These are phyloP conservation scores for Rhodinocichla rosea DNA, from an alignment of 2,113 vertebrate species.

Conservation along the genomic window DNA sequence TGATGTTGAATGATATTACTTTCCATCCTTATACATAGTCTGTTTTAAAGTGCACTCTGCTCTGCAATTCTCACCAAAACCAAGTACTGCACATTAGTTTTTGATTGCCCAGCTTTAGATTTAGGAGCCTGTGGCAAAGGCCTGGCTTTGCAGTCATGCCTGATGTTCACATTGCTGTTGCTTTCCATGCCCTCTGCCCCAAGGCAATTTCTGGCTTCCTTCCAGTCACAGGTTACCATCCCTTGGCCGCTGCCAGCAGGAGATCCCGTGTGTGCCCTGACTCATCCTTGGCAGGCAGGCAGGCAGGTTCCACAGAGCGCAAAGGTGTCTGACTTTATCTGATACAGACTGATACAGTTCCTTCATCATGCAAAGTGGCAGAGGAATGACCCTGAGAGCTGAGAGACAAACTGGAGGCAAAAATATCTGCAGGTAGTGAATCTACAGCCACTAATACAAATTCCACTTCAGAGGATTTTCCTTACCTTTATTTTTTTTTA, in stretches of 20 bases:
- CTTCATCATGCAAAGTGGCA: not conserved
- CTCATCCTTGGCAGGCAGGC: not conserved
- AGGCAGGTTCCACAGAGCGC: not conserved
- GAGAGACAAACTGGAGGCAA: not conserved
- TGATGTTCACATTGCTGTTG: not conserved
- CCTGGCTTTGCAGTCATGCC: not conserved
- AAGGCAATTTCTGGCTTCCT: not conserved
- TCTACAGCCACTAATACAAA: not conserved
- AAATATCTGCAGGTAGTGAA: not conserved
- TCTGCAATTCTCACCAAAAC: not conserved
- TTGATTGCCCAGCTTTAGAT: not conserved
- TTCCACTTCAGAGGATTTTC: not conserved
- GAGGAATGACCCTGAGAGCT: not conserved
- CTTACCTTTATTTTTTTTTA: not conserved
- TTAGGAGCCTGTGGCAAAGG: not conserved
- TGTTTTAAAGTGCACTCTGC: not conserved
- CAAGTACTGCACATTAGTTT: not conserved
- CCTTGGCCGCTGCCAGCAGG: not conserved
- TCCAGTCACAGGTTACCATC: not conserved
- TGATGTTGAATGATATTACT: not conserved
- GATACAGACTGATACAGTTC: not conserved
- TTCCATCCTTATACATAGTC: not conserved
- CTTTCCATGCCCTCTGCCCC: not conserved
- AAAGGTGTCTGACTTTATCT: not conserved
- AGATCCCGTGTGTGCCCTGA: not conserved